phyloP scores from a whole-genome alignment of 2,888 invertebrate species.

The Netelia melanura region DNA sequence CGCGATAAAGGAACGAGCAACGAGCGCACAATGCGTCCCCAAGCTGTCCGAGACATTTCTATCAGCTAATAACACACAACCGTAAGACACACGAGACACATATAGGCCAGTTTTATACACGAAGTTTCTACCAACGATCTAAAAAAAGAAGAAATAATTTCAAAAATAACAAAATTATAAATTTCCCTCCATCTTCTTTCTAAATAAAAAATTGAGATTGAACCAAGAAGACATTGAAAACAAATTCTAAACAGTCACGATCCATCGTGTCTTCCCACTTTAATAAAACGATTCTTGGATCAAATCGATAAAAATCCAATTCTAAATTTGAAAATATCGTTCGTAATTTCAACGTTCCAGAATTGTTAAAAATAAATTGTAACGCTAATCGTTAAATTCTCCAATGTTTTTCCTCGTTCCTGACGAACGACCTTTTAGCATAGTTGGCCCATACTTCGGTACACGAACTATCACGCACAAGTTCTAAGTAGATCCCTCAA shows the following conservation, averaged over 20 bases:
- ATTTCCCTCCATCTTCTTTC: neutral
- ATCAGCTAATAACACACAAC: conserved; percentile 2
- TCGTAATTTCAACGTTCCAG: neutral
- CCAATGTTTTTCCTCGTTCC: neutral
- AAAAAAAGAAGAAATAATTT: neutral
- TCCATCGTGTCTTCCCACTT: too few relatives aligned
- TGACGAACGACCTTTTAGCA: neutral
- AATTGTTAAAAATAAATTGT: neutral
- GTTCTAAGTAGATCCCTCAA: neutral
- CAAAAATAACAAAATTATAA: neutral
- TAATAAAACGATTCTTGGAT: too few relatives aligned
- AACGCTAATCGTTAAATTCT: neutral
- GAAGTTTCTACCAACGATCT: neutral
- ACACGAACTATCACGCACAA: neutral
- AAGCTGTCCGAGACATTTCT: conserved; percentile 46
- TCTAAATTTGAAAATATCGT: too few relatives aligned
- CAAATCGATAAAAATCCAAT: too few relatives aligned
- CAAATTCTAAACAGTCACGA: too few relatives aligned
- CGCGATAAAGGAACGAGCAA: conserved; percentile 50
- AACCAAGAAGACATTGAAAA: neutral
- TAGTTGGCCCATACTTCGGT: neutral
- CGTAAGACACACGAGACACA: conserved; percentile 8
- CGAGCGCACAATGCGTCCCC: conserved; percentile 48
- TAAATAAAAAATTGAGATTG: neutral
- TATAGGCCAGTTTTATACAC: conserved; percentile 5